Evolutionary conservation across 2,888 invertebrate species (phyloP), one percentile per base, ranked within the genome.

Genomic region (Tupiocoris notatus): DNA sequence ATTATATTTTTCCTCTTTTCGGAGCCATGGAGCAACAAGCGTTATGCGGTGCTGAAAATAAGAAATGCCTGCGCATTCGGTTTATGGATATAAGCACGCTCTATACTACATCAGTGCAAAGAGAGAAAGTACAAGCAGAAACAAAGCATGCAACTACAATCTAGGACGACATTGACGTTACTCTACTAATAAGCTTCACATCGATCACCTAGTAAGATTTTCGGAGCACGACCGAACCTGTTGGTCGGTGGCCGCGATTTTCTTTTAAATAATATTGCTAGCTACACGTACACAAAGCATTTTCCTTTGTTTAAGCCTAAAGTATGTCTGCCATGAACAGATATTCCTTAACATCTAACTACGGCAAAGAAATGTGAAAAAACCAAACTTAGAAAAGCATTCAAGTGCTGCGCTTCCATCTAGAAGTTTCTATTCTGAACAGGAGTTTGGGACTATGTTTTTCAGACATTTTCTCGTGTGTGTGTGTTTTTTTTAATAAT

Each of bases 271-370:
- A 77, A 78, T 78, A 78, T 78, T 78, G 78, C 78, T 78, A 78
- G 78, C 78, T 78, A 78, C 78, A 78, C 78, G 78, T 78, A 78
- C 78, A 78, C 77, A 75, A 78, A 78, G 78, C 78, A 67, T 73
- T 75, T 78, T 12, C 73, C 78, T 78, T 77, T 78, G 78, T 77
- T 77, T 77, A 78, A 78, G 78, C 78, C 77, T 78, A 78, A 54
- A 67, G 61, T 77, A 63, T 63, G 22, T 63, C 62, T 62, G 62
- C 62, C 22, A 39, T 73, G 61, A 22, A 62, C 21, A 63, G 22
- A 73, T 21, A 59, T 59, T 70, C 39, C 73, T 73, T 73, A 62
- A 73, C 63, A 73, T 39, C 54, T 73, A 73, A 17, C 73, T 73
- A 73, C 63, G 39, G 73, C 73, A 73, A 73, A 73, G 62, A 16